phyloP scores from a whole-genome alignment of 2,888 invertebrate genomes.

The Mamestra brassicae region DNA sequence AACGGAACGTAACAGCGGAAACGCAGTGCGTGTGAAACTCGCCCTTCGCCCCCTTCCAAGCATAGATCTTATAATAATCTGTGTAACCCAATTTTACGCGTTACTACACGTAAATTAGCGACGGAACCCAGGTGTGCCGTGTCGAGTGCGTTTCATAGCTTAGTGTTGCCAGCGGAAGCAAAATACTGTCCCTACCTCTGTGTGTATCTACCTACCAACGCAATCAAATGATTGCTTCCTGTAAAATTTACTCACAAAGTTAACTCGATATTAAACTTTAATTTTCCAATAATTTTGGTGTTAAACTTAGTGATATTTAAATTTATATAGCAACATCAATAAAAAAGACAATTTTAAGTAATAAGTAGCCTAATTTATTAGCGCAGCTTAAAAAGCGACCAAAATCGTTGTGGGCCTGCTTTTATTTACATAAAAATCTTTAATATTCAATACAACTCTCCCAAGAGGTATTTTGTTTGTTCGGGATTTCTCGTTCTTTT shows the following conservation, averaged over 20 bases:
- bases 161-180: slow-evolving; percentile 57
- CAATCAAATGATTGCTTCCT: not conserved
- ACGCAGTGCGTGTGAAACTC: slow-evolving; percentile 41
- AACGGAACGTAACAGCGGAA: slow-evolving; percentile 19
- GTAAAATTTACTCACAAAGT: not conserved
- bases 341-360: not conserved
- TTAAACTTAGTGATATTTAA: not conserved
- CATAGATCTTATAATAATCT: slow-evolving; percentile 64
- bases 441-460: not conserved
- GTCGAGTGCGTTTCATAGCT: slow-evolving; percentile 65
- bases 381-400: too few relatives aligned
- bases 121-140: slow-evolving; percentile 66
- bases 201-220: not conserved
- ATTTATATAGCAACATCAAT: not conserved
- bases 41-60: slow-evolving; percentile 35
- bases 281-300: not conserved
- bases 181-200: slow-evolving; percentile 37
- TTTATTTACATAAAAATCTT: not conserved
- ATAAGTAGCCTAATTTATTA: slow-evolving; percentile 5
- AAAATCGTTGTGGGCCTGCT: not conserved
- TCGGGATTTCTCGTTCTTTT: not conserved
- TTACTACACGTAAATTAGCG: slow-evolving; percentile 66
- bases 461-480: not conserved
- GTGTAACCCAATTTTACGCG: slow-evolving; percentile 65
- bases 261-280: not conserved